phyloP scores from a whole-genome alignment of 2,797 vertebrate genomes.

The Scolopax bukidnonensis region DNA sequence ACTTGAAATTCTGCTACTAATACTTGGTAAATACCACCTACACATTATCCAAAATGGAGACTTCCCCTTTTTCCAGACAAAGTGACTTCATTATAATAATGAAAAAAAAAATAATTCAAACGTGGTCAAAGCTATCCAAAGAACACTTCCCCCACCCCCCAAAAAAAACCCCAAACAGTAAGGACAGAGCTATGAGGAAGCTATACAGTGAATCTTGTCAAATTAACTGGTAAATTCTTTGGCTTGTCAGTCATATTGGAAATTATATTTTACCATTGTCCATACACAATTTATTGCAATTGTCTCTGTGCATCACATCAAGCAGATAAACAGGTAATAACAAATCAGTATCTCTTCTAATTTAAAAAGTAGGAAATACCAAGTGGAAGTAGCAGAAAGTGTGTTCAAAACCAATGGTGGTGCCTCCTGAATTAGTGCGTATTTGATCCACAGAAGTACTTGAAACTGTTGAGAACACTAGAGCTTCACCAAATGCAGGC shows the following conservation, averaged over 20 bases:
- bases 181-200: neutral
- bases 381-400: neutral
- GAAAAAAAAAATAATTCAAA: neutral
- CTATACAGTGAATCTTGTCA: neutral
- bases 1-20: neutral
- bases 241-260: neutral
- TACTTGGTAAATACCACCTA: neutral
- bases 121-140: neutral
- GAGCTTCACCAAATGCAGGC: neutral
- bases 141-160: neutral
- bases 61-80: neutral
- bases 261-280: neutral
- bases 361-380: neutral
- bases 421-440: neutral
- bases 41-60: neutral
- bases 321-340: neutral
- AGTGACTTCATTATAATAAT: neutral
- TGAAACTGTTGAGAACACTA: neutral
- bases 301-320: neutral
- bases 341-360: neutral
- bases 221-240: neutral
- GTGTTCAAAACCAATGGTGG: accelerated
- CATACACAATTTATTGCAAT: neutral
- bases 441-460: neutral
- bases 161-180: neutral